phyloP scores from a whole-genome alignment of 2,797 vertebrate species.

The Bradypus variegatus region DNA sequence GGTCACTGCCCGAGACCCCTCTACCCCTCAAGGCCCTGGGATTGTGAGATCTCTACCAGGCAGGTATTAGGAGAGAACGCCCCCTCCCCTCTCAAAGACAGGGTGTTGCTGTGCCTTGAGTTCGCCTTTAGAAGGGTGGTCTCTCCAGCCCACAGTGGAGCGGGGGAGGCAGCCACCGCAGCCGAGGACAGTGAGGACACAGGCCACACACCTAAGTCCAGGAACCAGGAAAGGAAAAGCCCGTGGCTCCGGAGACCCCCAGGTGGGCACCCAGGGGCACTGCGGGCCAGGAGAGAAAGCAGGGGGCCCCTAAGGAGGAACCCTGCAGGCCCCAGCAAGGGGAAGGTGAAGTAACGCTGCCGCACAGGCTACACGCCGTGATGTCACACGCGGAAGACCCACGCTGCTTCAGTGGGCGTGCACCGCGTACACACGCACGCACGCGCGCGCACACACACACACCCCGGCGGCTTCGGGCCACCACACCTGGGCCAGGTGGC shows the following conservation, averaged over 20 bases:
- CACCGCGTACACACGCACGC: neutral
- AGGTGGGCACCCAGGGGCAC: too few relatives aligned
- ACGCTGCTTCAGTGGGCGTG: too few relatives aligned
- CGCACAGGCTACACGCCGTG: too few relatives aligned
- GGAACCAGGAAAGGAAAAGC: neutral
- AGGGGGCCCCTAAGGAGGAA: too few relatives aligned
- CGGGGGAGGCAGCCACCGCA: constrained; percentile 17
- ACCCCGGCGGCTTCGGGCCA: neutral
- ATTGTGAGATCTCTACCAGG: constrained; percentile 3
- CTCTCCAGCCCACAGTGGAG: constrained; percentile 12
- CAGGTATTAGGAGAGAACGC: neutral
- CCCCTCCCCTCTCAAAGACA: neutral
- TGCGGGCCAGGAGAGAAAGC: too few relatives aligned
- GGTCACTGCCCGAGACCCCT: too few relatives aligned
- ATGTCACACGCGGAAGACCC: too few relatives aligned
- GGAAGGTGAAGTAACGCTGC: too few relatives aligned
- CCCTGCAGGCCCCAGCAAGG: too few relatives aligned
- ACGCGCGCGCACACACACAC: neutral
- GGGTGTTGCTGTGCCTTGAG: constrained; percentile 14
- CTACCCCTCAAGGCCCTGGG: neutral
- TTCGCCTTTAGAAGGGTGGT: neutral
- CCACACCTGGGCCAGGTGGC: neutral
- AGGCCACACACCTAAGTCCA: constrained; percentile 26
- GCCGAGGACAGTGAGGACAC: constrained; percentile 59
- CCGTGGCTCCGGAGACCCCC: too few relatives aligned